phyloP scores from a whole-genome alignment of 2,113 vertebrate genomes.

The Pelodiscus sinensis region DNA sequence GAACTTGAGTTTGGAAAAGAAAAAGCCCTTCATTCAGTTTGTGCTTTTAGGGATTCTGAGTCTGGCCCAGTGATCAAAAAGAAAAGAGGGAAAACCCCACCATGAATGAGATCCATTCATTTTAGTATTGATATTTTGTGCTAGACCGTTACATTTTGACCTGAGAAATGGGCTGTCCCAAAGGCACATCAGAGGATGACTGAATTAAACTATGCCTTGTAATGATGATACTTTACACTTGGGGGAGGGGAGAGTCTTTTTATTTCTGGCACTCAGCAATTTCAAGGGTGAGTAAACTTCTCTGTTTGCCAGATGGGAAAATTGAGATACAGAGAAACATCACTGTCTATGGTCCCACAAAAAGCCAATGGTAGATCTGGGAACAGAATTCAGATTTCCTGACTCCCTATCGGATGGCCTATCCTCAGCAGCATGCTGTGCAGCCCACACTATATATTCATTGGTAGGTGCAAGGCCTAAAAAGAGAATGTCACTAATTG shows the following conservation, averaged over 20 bases:
- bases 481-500: not conserved
- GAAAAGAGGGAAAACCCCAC: not conserved
- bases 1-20: not conserved
- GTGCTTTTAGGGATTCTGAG: not conserved
- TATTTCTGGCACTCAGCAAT: not conserved
- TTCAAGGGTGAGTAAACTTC: not conserved
- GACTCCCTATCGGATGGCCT: not conserved
- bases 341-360: not conserved
- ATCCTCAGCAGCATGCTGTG: not conserved
- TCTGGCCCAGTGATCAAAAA: not conserved
- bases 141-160: not conserved
- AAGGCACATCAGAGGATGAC: too few relatives aligned
- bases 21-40: not conserved
- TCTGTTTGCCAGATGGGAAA: not conserved
- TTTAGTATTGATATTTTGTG: not conserved
- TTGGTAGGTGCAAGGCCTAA: rapidly evolving
- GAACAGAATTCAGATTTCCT: rapidly evolving
- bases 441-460: not conserved
- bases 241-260: too few relatives aligned
- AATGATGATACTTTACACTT: not conserved
- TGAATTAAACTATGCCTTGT: too few relatives aligned
- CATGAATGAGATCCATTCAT: rapidly evolving
- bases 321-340: not conserved
- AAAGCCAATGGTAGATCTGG: not conserved
- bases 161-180: not conserved